phyloP scores from a whole-genome alignment of 2,888 invertebrate species.

The Dusona sp. region DNA sequence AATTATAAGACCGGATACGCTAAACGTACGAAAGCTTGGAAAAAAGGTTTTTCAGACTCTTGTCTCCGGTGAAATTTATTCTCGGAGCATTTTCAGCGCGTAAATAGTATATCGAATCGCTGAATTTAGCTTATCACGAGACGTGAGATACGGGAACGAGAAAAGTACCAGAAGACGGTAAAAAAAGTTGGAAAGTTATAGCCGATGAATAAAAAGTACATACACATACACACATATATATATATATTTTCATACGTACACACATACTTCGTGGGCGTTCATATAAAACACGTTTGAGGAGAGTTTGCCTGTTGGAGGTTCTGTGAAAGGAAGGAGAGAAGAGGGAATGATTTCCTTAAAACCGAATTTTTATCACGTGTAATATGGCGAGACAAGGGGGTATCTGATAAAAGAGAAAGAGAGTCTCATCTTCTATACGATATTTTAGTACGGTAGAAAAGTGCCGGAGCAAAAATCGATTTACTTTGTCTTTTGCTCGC shows the following conservation, averaged over 20 bases:
- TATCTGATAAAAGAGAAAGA: constrained; percentile 53
- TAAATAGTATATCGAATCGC: constrained; percentile 61
- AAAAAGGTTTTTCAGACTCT: background rate
- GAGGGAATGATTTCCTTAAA: constrained; percentile 60
- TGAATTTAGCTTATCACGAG: constrained; percentile 61
- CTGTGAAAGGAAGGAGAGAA: background rate
- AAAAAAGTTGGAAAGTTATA: constrained; percentile 54
- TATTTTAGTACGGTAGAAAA: constrained; percentile 36
- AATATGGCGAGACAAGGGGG: constrained; percentile 53
- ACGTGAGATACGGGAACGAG: constrained; percentile 36
- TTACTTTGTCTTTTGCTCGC: constrained; percentile 59
- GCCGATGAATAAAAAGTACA: constrained; percentile 15
- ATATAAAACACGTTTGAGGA: constrained; percentile 53
- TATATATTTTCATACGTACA: constrained; percentile 15
- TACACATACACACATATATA: constrained; percentile 7
- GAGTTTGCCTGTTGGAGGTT: constrained; percentile 34
- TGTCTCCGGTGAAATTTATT: constrained; percentile 52
- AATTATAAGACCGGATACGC: background rate
- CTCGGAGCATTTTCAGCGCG: constrained; percentile 51
- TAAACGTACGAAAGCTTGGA: background rate
- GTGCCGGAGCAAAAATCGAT: constrained; percentile 69
- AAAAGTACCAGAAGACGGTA: constrained; percentile 41
- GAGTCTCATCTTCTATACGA: constrained; percentile 31
- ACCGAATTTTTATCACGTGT: constrained; percentile 67
- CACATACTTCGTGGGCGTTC: constrained; percentile 35